These are phyloP conservation scores for Pangasius larnaudii DNA, from an alignment of 2,797 vertebrate genomes.

Conservation along the genomic window DNA sequence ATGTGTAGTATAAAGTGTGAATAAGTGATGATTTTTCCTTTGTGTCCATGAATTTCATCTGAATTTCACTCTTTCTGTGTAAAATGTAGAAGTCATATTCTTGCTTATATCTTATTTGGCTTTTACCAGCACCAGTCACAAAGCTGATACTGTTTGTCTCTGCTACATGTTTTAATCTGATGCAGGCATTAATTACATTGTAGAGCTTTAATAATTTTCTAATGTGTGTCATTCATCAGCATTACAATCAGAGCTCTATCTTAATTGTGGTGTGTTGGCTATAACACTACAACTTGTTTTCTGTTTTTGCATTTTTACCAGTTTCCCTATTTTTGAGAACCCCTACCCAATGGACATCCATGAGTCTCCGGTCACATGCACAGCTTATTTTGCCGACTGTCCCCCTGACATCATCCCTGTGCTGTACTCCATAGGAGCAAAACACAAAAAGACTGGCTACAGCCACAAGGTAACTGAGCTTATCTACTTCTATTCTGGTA, in stretches of 20 bases:
- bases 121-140: neutral
- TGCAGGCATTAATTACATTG: neutral
- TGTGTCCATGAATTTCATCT: neutral
- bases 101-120: neutral
- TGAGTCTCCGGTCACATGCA: slow-evolving; percentile 97
- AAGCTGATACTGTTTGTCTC: neutral
- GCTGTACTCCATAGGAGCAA: slow-evolving; percentile 95
- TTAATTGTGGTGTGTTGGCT: neutral
- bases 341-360: slow-evolving; percentile 98
- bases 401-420: slow-evolving; percentile 95
- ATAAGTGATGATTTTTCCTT: neutral
- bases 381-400: slow-evolving; percentile 95
- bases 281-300: neutral
- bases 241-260: neutral
- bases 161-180: neutral
- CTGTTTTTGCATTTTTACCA: slow-evolving; percentile 63
- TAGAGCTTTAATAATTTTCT: neutral
- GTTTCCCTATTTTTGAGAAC: slow-evolving; percentile 99
- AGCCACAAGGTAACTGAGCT: slow-evolving; percentile 88
- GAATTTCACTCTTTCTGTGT: neutral
- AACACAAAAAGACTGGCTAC: slow-evolving; percentile 97
- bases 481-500: neutral
- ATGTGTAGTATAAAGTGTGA: slow-evolving; percentile 2
- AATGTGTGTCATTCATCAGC: neutral
- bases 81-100: neutral